phyloP scores from a whole-genome alignment of 2,888 invertebrate genomes.

The Acronicta alni region DNA sequence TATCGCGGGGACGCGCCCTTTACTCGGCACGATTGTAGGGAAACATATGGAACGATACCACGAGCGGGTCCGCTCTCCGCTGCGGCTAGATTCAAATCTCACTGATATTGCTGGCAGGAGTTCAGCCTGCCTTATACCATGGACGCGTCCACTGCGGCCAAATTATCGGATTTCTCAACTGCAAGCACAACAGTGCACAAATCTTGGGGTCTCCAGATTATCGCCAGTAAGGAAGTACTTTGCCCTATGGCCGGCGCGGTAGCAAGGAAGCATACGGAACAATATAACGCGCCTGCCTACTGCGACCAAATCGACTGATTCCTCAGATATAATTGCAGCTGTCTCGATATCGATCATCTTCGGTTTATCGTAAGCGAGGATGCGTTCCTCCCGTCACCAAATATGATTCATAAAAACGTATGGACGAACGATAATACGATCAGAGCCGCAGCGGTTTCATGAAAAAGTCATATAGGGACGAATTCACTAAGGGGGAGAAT shows the following conservation, averaged over 20 bases:
- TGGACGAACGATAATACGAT: too few species aligned
- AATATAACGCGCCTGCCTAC: background rate
- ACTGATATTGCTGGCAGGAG: background rate
- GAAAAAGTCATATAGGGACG: too few species aligned
- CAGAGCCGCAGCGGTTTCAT: too few species aligned
- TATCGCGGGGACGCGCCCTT: conserved; percentile 17
- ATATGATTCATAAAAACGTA: too few species aligned
- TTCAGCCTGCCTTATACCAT: background rate
- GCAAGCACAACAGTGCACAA: background rate
- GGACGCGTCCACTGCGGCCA: background rate
- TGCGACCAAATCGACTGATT: background rate
- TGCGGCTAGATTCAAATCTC: background rate
- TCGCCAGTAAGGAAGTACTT: background rate
- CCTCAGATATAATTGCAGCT: background rate
- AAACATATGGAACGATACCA: conserved; percentile 20
- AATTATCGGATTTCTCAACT: background rate
- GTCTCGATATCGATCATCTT: too few species aligned
- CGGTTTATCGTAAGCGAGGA: too few species aligned
- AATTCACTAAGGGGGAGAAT: too few species aligned
- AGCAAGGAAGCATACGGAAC: conserved; percentile 18
- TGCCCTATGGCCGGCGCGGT: background rate
- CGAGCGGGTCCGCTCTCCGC: background rate
- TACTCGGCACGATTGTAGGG: background rate
- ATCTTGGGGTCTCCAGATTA: background rate
- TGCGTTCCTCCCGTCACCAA: too few species aligned